These are phyloP conservation scores for Anhinga rufa DNA, from an alignment of 2,113 vertebrate species.

Conservation along the genomic window DNA sequence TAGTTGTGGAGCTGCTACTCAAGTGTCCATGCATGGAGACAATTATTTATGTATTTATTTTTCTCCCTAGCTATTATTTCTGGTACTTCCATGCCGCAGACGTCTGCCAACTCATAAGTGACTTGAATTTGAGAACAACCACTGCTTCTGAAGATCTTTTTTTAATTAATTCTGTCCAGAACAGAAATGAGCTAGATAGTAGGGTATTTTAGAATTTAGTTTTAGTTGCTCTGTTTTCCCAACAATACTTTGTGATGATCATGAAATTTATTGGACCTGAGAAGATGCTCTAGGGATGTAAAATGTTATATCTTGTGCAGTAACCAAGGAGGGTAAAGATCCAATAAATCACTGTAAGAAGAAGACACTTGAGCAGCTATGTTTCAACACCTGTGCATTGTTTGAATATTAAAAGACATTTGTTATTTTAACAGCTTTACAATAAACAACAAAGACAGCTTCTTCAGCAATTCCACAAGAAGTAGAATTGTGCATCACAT, in stretches of 20 bases:
- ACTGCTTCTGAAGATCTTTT: neutral
- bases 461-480: conserved; percentile 97
- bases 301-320: neutral
- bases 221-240: neutral
- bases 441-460: conserved; percentile 94
- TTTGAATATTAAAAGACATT: conserved; percentile 4
- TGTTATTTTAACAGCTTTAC: conserved; percentile 82
- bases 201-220: neutral
- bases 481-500: conserved; percentile 97
- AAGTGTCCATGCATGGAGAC: neutral
- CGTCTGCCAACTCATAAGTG: neutral
- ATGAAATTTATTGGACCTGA: neutral
- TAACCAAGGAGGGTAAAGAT: neutral
- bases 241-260: neutral
- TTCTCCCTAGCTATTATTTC: neutral
- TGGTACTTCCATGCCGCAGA: neutral
- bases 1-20: neutral
- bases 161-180: neutral
- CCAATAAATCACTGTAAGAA: neutral
- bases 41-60: neutral
- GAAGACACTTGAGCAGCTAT: neutral
- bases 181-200: neutral
- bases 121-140: neutral
- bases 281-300: neutral
- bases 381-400: neutral